Evolutionary conservation across 2,113 vertebrate genomes (phyloP).

Genomic region (Gadus macrocephalus): DNA sequence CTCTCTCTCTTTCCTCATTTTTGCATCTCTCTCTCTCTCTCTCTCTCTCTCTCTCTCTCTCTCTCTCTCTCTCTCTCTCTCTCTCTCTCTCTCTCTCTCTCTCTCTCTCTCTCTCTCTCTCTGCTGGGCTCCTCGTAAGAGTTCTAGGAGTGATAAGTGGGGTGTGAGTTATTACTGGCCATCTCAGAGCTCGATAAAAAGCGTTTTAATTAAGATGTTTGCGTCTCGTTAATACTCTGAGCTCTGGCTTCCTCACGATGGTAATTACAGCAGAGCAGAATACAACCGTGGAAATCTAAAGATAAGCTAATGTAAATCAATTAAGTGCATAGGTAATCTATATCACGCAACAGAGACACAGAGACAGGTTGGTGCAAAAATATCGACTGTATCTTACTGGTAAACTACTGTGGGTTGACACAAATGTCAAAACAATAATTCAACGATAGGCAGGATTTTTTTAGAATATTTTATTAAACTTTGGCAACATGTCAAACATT

Average conservation of each 20-base stretch:
- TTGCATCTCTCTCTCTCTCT: no score
- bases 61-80: no score
- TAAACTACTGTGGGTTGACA: no score
- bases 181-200: conserved; percentile 31
- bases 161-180: conserved; percentile 45
- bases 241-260: conserved; percentile 44
- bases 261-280: conserved; percentile 50
- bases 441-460: conserved; percentile 10
- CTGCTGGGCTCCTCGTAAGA: conserved; percentile 21
- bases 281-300: not conserved
- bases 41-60: no score
- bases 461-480: conserved; percentile 6
- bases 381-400: no score
- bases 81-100: no score
- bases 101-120: not conserved
- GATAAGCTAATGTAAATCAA: not conserved
- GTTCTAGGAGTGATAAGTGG: conserved; percentile 37
- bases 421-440: not conserved
- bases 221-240: conserved; percentile 57
- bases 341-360: no score
- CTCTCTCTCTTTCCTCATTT: no score
- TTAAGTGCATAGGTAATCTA: no score
- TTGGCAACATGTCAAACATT: no score
- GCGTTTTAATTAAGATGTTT: conserved; percentile 68
- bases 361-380: not conserved